Evolutionary conservation across 2,113 vertebrate species (phyloP), one percentile per base, ranked within the genome.

Genomic region (Siniperca knerii): DNA sequence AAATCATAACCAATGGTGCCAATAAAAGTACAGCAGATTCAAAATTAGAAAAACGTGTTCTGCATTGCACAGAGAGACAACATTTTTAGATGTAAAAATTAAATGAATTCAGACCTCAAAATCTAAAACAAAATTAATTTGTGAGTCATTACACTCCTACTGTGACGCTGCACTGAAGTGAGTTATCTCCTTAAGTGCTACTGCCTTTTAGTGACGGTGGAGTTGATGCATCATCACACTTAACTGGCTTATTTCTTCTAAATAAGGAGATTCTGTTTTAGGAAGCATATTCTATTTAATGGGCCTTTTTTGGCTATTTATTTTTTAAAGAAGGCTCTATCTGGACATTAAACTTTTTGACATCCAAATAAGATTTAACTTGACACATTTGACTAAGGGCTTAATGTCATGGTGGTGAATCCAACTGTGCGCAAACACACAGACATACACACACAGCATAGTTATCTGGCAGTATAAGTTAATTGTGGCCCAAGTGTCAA

Each of bases 161-260:
- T 66, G 50, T 21, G 61, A 77, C 33, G 79, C 69, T 71, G 44
- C 58, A 57, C 46, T 57, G 70, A 77, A 77, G 46, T 69, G 76
- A 87, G 70, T 85, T 58, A 87, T 83, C 57, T 54, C 62, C 72
- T 46, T 77, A 79, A 83, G 75, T 90, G 82, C 75, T 76, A 1
- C 72, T 64, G 70, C 75, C 67, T 80, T 77, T 80, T 65, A 80
- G 76, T 85, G 55, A 77, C 15, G 4, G 12, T 65, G 62, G 42
- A 80, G 85, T 58, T 70, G 67, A 85, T 61, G 76, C 62, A 79
- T 68, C 80, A 80, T 82, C 67, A 74, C 85, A 83, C 79, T 80
- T 61, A 70, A 81, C 62, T n/a, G 62, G 37, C 77, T 86, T 81
- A 83, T 70, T 81, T 61, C 29, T 20, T 74, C 50, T 67, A 75